A percentile compares a stretch with the other conserved stretches of the same genome.
Evolutionary conservation across 2,113 vertebrate genomes (phyloP).

Genomic region (Pteronura brasiliensis): DNA sequence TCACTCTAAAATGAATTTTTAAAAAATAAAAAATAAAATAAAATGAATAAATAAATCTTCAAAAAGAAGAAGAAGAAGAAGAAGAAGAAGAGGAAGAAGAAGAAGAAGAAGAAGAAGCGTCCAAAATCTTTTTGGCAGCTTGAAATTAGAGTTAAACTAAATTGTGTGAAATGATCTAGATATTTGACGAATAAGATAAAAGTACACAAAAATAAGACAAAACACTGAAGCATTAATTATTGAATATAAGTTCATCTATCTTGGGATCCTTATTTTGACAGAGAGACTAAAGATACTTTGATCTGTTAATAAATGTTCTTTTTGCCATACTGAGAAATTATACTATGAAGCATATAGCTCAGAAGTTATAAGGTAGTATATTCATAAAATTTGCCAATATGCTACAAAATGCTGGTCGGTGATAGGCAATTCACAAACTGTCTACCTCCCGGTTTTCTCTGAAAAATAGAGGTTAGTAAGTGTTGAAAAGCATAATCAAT

Average conservation of each 20-base stretch:
- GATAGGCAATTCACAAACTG: background rate
- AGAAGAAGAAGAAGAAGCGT: background rate
- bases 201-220: slow-evolving; percentile 30
- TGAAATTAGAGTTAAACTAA: background rate
- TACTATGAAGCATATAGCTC: background rate
- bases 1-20: no score
- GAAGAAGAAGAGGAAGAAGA: no score
- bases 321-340: background rate
- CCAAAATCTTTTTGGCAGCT: background rate
- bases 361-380: background rate
- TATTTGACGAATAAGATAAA: background rate
- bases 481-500: background rate
- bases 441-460: background rate
- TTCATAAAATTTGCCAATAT: background rate
- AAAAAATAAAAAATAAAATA: no score
- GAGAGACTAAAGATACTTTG: background rate
- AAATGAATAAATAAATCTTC: no score
- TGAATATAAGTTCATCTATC: background rate
- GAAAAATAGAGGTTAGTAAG: background rate
- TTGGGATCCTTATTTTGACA: background rate
- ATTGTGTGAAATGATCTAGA: background rate
- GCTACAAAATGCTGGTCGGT: background rate
- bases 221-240: background rate
- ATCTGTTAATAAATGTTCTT: background rate
- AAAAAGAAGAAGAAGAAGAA: no score